These are phyloP conservation scores for Mesembrinibis cayennensis DNA, from an alignment of 2,113 vertebrate genomes.

Conservation along the genomic window DNA sequence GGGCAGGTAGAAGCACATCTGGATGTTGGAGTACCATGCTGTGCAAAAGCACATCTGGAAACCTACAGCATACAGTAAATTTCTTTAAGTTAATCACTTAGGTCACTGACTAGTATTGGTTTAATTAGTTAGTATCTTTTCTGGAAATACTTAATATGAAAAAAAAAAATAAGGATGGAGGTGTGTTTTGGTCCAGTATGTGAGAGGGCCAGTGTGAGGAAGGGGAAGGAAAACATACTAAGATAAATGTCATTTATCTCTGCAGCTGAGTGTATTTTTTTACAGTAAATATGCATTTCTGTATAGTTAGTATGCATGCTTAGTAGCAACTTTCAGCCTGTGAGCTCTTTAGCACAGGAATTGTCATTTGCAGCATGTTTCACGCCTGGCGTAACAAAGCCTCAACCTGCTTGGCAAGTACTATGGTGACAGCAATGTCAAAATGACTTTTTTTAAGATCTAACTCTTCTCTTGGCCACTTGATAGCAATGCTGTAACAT, in stretches of 20 bases:
- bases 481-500: no score
- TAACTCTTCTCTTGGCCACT: neutral
- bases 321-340: neutral
- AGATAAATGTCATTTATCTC: neutral
- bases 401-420: neutral
- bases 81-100: neutral
- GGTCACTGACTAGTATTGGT: neutral
- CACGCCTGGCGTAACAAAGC: neutral
- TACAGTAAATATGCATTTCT: neutral
- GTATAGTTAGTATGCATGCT: neutral
- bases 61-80: neutral
- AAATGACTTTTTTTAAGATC: neutral
- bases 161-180: neutral
- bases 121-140: neutral
- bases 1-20: slow-evolving; percentile 47
- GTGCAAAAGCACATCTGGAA: slow-evolving; percentile 20
- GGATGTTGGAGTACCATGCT: neutral
- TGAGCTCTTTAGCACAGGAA: neutral
- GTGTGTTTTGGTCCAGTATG: neutral
- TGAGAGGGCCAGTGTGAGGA: neutral
- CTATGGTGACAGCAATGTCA: neutral
- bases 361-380: neutral
- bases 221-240: neutral
- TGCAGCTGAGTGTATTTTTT: neutral
- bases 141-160: neutral